Evolutionary conservation across 2,888 invertebrate species (phyloP).

Genomic region (Epistrophe eligans): DNA sequence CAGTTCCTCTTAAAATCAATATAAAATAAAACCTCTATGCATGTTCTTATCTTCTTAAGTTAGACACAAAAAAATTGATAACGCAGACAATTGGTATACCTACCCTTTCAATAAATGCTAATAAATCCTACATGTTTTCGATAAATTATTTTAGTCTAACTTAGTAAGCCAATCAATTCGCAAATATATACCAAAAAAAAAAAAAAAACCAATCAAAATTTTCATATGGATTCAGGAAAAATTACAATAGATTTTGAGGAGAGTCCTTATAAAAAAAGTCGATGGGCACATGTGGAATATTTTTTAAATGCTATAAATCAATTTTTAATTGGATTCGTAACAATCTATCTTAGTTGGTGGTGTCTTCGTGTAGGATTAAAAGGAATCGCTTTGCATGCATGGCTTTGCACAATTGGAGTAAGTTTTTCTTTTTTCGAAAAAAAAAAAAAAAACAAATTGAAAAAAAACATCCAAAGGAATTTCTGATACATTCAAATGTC

Average conservation of each 20-base stretch:
- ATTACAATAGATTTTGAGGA: constrained; percentile 16
- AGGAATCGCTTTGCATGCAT: constrained; percentile 80
- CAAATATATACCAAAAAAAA: neutral
- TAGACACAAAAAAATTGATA: constrained; percentile 10
- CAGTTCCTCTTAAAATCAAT: constrained; percentile 15
- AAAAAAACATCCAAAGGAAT: no score
- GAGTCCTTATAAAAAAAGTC: neutral
- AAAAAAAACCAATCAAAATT: neutral
- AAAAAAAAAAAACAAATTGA: neutral
- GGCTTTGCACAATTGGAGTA: constrained; percentile 82
- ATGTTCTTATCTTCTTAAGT: constrained; percentile 12
- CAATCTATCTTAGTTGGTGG: constrained; percentile 81
- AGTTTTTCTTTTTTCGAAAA: constrained; percentile 76
- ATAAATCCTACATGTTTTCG: constrained; percentile 34
- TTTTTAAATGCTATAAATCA: constrained; percentile 80
- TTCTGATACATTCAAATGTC: neutral
- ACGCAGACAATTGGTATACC: neutral
- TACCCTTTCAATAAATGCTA: constrained; percentile 12
- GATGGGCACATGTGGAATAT: constrained; percentile 63
- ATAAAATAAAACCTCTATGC: neutral
- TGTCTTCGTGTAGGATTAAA: constrained; percentile 78
- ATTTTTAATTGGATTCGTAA: constrained; percentile 82
- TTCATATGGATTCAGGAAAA: constrained; percentile 25
- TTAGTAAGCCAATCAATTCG: neutral
- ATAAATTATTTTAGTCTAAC: constrained; percentile 31